phyloP scores from a whole-genome alignment of 2,888 invertebrate genomes.

The Philereme vetulata region DNA sequence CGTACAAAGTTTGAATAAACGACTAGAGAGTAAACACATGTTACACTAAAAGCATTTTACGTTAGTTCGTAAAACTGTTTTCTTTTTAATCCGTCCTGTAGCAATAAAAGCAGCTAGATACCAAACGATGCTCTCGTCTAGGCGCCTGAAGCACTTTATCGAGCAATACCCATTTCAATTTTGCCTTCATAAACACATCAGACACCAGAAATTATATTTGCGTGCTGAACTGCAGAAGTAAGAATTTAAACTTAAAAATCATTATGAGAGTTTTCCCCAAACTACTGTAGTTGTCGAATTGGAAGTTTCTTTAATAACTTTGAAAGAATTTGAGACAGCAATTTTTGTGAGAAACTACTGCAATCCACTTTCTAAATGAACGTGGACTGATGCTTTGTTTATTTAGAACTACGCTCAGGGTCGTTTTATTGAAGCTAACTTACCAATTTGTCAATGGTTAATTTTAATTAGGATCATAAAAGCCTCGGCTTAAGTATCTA shows the following conservation, averaged over 20 bases:
- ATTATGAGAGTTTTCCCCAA: slow-evolving; percentile 5
- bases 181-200: slow-evolving; percentile 9
- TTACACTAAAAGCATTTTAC: slow-evolving; percentile 69
- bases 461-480: no score
- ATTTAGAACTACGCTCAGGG: no score
- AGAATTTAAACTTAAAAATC: not conserved
- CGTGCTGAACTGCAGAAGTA: not conserved
- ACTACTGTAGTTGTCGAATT: slow-evolving; percentile 33
- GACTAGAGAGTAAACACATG: slow-evolving; percentile 67
- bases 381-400: no score
- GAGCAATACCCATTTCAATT: slow-evolving; percentile 49
- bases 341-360: not conserved
- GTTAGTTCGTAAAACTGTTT: slow-evolving; percentile 50
- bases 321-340: slow-evolving; percentile 58
- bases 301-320: slow-evolving; percentile 55
- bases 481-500: no score
- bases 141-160: slow-evolving; percentile 57
- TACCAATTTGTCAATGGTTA: no score
- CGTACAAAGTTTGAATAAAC: slow-evolving; percentile 68
- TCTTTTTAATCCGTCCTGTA: slow-evolving; percentile 48
- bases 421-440: no score
- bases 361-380: not conserved
- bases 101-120: slow-evolving; percentile 39
- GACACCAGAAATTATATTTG: slow-evolving; percentile 7
- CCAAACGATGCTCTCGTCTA: slow-evolving; percentile 40